Evolutionary conservation across 2,888 invertebrate species (phyloP).

Genomic region (Buathra laborator): DNA sequence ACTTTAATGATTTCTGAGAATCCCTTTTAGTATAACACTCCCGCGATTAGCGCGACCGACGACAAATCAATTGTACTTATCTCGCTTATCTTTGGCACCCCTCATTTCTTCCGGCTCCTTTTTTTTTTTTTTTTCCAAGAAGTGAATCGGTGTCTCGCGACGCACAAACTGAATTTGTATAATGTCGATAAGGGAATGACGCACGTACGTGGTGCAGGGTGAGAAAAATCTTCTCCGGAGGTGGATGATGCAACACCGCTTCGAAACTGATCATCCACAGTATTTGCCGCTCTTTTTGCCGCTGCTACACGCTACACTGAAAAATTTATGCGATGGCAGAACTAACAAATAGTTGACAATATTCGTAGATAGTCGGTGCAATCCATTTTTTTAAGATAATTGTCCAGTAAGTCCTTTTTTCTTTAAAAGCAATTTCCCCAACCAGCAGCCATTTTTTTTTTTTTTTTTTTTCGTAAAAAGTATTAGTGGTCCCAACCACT

Average conservation of each 20-base stretch:
- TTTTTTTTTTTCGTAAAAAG: too few relatives aligned
- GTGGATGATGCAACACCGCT: constrained; percentile 68
- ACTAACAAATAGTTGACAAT: neutral
- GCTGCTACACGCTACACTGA: neutral
- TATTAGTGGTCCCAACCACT: too few relatives aligned
- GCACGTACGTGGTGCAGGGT: neutral
- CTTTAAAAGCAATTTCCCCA: too few relatives aligned
- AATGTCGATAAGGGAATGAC: constrained; percentile 1
- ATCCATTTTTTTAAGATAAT: too few relatives aligned
- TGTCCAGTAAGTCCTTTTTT: too few relatives aligned
- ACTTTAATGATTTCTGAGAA: constrained; percentile 5
- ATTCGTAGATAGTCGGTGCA: too few relatives aligned
- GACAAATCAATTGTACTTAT: constrained; percentile 3
- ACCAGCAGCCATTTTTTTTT: too few relatives aligned
- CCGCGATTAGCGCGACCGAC: constrained; percentile 1
- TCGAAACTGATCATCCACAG: neutral
- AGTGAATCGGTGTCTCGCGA: neutral
- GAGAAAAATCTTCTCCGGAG: constrained; percentile 57
- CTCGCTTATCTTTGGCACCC: constrained; percentile 5
- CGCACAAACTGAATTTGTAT: neutral
- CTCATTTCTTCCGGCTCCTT: neutral
- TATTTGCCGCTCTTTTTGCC: neutral
- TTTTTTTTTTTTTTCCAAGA: constrained; percentile 30
- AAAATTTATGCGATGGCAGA: neutral
- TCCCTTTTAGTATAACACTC: neutral